Base-by-base conservation (phyloP, 2,888 invertebrate genomes). In the Zaprionus lineosus region DNA sequence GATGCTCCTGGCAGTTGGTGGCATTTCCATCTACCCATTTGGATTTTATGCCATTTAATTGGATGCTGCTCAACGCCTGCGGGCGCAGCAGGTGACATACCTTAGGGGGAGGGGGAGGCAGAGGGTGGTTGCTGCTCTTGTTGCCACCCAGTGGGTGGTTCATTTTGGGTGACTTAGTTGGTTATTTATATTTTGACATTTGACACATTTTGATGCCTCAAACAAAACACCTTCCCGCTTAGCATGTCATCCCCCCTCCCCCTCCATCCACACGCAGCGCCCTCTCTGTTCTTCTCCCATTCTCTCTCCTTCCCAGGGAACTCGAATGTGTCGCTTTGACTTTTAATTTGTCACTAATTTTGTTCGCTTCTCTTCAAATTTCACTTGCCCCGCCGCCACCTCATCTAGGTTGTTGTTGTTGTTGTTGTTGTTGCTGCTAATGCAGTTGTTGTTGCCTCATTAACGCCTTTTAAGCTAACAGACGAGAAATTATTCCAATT, bases 331-430 rank as follows among this genome's bases (percentile, higher is more conserved):
- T 19, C 24, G 41, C 50, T 51, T 68, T 72, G 71, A 86, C 84
- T 86, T 84, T 83, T 84, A 86, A 81, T 84, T 86, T 86, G 70
- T 84, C 85, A 84, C 73, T 72, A 71, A 84, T 69, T 86, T 86
- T 84, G 79, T 72, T 61, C 69, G 66, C 62, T 66, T 79, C 66
- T 74, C 86, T 66, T 86, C 84, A 77, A 74, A 84, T 86, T 81
- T 71, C 84, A 70, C 43, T 29, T 8, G n/a, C 1, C 19, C 7
- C 5, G 8, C 11, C 26, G 4, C 11, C 2, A 6, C 26, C 2
- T 2, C 8, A 6, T 2, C 21, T 8, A 0, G 21, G 44, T 2
- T 41, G 16, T 8, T 43, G 60, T 19, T 40, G 31, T 14, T 43
- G 18, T 14, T 40, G 56, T 15, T 11, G 34, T 48, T 48, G 46